These are phyloP conservation scores for Lasioglossum zephyrum DNA, from an alignment of 2,888 invertebrate species.

Conservation along the genomic window DNA sequence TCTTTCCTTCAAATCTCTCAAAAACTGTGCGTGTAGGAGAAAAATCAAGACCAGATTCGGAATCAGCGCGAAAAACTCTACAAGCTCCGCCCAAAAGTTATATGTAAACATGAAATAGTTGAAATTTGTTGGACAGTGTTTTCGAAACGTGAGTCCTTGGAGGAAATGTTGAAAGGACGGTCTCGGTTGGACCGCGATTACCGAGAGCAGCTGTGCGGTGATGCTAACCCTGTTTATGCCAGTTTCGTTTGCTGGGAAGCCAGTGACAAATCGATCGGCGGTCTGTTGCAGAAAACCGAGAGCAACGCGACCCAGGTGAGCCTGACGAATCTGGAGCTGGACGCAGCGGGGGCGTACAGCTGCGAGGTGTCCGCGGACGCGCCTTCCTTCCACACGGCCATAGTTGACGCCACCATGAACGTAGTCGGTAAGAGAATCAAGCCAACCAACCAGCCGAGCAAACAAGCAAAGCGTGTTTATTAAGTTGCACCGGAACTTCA, in stretches of 20 bases:
- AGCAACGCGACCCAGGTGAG: constrained; percentile 82
- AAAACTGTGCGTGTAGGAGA: too few relatives aligned
- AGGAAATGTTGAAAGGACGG: neutral
- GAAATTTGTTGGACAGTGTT: too few relatives aligned
- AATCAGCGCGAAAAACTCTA: too few relatives aligned
- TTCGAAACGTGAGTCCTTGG: neutral
- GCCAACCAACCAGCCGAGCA: neutral
- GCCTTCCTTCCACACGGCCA: constrained; percentile 82
- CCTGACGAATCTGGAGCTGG: constrained; percentile 77
- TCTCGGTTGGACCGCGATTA: neutral
- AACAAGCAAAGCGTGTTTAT: constrained; percentile 26
- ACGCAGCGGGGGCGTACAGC: constrained; percentile 80
- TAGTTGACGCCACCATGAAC: constrained; percentile 79
- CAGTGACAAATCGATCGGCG: neutral
- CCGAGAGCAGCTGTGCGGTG: neutral
- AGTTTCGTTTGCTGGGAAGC: neutral
- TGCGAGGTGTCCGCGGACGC: constrained; percentile 83
- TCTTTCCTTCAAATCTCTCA: too few relatives aligned
- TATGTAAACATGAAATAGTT: too few relatives aligned
- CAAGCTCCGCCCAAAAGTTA: too few relatives aligned
- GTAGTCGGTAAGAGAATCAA: constrained; percentile 78
- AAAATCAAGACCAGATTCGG: too few relatives aligned
- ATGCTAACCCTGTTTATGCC: neutral
- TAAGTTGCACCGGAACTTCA: constrained; percentile 25
- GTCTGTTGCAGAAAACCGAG: constrained; percentile 75